Evolutionary conservation across 2,888 invertebrate species (phyloP).

Genomic region (Athetis lepigone): DNA sequence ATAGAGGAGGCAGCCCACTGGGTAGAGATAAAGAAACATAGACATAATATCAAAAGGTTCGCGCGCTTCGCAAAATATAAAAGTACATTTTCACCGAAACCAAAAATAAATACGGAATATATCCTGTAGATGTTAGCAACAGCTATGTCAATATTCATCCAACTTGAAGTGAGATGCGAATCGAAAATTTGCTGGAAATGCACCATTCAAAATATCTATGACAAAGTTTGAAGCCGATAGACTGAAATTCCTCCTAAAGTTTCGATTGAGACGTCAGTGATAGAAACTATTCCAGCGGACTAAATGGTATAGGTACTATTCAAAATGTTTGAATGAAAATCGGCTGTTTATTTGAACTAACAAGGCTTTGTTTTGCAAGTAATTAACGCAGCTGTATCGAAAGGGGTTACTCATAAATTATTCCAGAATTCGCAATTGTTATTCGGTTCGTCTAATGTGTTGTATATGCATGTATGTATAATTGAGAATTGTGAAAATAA

Average conservation of each 20-base stretch:
- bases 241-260: slow-evolving; percentile 63
- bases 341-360: slow-evolving; percentile 9
- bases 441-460: no score
- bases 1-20: no score
- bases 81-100: slow-evolving; percentile 2
- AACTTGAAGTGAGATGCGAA: slow-evolving; percentile 48
- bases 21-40: neutral
- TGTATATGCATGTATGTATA: neutral
- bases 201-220: slow-evolving; percentile 59
- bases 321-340: slow-evolving; percentile 30
- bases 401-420: no score
- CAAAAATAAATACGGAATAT: slow-evolving; percentile 13
- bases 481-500: neutral
- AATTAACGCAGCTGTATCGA: neutral
- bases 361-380: neutral
- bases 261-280: slow-evolving; percentile 61
- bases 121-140: slow-evolving; percentile 17
- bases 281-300: slow-evolving; percentile 49
- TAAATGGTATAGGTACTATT: slow-evolving; percentile 28
- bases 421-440: no score
- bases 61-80: neutral
- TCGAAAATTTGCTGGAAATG: slow-evolving; percentile 57
- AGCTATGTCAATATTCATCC: slow-evolving; percentile 45
- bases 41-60: neutral
- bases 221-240: slow-evolving; percentile 62